These are phyloP conservation scores for Bombus consobrinus DNA, from an alignment of 1,140 invertebrate genomes.

Conservation along the genomic window DNA sequence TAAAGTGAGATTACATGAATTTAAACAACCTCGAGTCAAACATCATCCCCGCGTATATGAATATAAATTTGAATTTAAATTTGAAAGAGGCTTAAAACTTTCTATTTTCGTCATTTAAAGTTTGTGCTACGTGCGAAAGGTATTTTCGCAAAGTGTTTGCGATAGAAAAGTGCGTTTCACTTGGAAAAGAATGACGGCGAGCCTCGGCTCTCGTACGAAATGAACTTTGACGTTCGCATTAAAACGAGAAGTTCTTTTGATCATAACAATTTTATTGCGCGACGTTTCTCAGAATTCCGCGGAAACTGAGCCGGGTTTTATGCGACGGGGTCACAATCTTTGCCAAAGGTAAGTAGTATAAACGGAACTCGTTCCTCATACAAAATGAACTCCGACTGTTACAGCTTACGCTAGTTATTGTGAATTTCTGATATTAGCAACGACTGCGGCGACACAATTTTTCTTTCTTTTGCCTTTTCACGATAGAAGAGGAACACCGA, in stretches of 20 bases:
- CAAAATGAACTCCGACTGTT: constrained; percentile 38
- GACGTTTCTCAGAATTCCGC: constrained; percentile 19
- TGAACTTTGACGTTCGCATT: constrained; percentile 19
- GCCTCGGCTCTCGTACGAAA: not conserved
- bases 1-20: too few relatives aligned
- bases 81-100: too few relatives aligned
- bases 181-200: not conserved
- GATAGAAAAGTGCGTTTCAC: not conserved
- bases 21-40: too few relatives aligned
- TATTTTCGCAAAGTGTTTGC: too few relatives aligned
- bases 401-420: not conserved
- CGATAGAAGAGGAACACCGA: too few relatives aligned
- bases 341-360: not conserved
- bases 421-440: constrained; percentile 2
- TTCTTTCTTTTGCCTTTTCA: not conserved
- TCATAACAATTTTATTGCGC: constrained; percentile 28
- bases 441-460: not conserved
- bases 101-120: too few relatives aligned
- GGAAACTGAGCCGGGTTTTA: constrained; percentile 19
- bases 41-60: too few relatives aligned
- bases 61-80: too few relatives aligned
- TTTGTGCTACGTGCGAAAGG: too few relatives aligned
- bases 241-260: constrained; percentile 15
- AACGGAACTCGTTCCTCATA: constrained; percentile 19
- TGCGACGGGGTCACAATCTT: constrained; percentile 14